Conservation (phyloP, 2,888 invertebrate genomes). For the Zhuqinia jingwanae region DNA sequence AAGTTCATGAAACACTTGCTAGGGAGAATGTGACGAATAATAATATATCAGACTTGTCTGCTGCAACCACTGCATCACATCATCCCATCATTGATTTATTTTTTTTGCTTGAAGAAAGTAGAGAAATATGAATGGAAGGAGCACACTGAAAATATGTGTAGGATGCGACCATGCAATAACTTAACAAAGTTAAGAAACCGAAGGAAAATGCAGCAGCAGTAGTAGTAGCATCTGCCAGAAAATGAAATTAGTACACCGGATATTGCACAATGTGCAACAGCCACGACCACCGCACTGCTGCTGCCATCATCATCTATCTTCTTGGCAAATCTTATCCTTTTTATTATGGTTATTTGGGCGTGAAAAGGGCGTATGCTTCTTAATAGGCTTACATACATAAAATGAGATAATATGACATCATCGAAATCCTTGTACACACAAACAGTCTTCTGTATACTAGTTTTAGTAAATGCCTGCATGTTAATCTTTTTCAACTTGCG, state of each 20-base stretch:
- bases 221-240: conserved; percentile 42
- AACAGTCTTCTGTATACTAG: background rate
- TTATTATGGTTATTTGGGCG: conserved; percentile 42
- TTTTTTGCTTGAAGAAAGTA: background rate
- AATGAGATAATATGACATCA: conserved; percentile 1
- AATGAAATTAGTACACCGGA: conserved; percentile 61
- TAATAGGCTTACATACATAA: conserved; percentile 31
- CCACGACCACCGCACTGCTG: conserved; percentile 1
- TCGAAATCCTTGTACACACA: background rate
- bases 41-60: conserved; percentile 27
- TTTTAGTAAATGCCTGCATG: background rate
- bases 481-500: conserved; percentile 11
- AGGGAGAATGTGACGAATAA: background rate
- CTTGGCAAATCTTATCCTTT: conserved; percentile 29
- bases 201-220: conserved; percentile 6
- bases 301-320: conserved; percentile 42
- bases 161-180: conserved; percentile 21
- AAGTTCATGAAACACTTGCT: conserved; percentile 39
- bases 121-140: background rate
- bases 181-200: background rate
- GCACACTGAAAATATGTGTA: no score
- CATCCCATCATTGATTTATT: conserved; percentile 44
- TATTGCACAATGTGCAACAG: conserved; percentile 56
- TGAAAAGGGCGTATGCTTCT: conserved; percentile 37
- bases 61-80: conserved; percentile 28